Evolutionary conservation across 2,888 invertebrate species (phyloP), one percentile per base, ranked within the genome.

Genomic region (Germaria angustata): DNA sequence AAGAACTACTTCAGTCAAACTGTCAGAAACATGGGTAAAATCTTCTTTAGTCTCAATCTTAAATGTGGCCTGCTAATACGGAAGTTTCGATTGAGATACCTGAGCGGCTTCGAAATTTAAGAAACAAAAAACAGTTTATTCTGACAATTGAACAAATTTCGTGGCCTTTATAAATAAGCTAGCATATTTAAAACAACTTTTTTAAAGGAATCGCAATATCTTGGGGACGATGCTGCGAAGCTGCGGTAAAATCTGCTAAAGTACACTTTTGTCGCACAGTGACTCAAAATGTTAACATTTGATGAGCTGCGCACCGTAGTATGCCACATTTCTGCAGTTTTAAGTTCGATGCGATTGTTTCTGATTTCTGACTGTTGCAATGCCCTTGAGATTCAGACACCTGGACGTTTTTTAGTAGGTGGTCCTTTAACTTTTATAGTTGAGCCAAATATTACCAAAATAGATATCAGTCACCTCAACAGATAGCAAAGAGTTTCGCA

Each of bases 211-310:
- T 81, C 81, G 7, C 81, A 77, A 0, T 72, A 77, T 22, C 80
- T 85, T 24, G 73, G 79, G 0, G 80, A n/a, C n/a, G 72, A 41
- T 55, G 80, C 20, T 81, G 80, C 77, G 69, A 83, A 24, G 72
- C 78, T 8, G 72, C 55, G 0, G 55, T 80, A 2, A 41, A 41
- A n/a, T 41, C 11, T 13, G 36, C 36, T 6, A 36, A 36, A 8
- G 2, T 3, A n/a, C 69, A 84, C 53, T 80, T 81, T 17, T 59
- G 49, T 69, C 79, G 80, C 8, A 51, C 71, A 9, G 78, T 84
- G 63, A 3, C 59, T 53, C 9, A 41, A 44, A 8, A 51, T 28
- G 13, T 22, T 84, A 4, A 73, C 44, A 9, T 76, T 72, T n/a
- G 82, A 76, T 51, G 76, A 75, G 28, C 53, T 85, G 8, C 76